A percentile compares a stretch with the other conserved stretches of the same genome.
These are phyloP conservation scores for Pollenia amentaria DNA, from an alignment of 2,888 invertebrate species.

Conservation along the genomic window DNA sequence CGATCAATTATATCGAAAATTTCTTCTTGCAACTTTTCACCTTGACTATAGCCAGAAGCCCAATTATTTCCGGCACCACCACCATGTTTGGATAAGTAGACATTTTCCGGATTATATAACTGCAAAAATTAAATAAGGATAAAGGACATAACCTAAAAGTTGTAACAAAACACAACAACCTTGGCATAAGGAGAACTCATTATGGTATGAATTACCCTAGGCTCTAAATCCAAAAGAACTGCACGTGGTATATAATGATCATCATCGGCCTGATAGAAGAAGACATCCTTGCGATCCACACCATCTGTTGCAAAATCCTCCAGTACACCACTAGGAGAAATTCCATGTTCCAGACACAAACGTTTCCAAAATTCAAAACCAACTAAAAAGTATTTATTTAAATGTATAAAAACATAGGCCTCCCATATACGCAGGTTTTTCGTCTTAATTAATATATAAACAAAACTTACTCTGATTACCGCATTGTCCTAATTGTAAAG, in stretches of 20 bases:
- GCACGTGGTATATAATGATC: conserved; percentile 99
- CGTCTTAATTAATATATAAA: neutral
- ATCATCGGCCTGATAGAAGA: conserved; percentile 98
- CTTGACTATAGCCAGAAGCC: conserved; percentile 98
- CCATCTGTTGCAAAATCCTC: conserved; percentile 96
- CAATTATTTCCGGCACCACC: conserved; percentile 99
- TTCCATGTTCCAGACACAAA: conserved; percentile 98
- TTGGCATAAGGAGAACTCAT: conserved; percentile 98
- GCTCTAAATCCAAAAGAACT: conserved; percentile 97
- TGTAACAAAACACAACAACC: conserved; percentile 84
- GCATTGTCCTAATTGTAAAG: conserved; percentile 99
- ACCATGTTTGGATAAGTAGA: conserved; percentile 98
- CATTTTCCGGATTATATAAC: conserved; percentile 99
- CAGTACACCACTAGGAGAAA: conserved; percentile 97
- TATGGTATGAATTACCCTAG: conserved; percentile 98
- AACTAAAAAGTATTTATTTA: conserved; percentile 86
- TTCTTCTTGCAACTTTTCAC: conserved; percentile 96
- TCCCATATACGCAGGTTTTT: neutral
- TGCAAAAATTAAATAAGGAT: conserved; percentile 80
- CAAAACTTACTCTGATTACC: conserved; percentile 96
- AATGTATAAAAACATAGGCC: neutral
- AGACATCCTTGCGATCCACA: conserved; percentile 98
- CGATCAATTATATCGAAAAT: conserved; percentile 99
- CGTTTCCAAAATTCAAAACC: conserved; percentile 99
- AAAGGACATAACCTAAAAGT: conserved; percentile 37